Conservation (phyloP, 2,888 invertebrate genomes). For the Tromatobia lineatoria region DNA sequence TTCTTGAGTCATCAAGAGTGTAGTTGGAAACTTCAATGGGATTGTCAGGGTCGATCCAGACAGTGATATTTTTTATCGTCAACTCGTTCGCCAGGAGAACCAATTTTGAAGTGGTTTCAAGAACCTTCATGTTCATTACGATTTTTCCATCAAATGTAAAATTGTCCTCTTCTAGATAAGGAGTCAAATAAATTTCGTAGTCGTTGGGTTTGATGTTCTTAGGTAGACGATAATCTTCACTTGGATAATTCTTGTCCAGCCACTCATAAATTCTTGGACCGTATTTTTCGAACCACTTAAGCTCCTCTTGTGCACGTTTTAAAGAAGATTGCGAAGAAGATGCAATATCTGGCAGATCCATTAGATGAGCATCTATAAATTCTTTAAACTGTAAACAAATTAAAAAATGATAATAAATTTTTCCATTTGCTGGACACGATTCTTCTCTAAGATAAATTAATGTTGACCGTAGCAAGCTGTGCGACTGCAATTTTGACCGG, state of each 20-base stretch:
- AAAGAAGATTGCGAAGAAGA: slow-evolving; percentile 52
- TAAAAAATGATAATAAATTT: not conserved
- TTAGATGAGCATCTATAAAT: slow-evolving; percentile 54
- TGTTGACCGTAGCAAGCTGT: no score
- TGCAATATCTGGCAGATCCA: slow-evolving; percentile 22
- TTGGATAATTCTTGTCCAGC: slow-evolving; percentile 73
- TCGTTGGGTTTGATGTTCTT: slow-evolving; percentile 81
- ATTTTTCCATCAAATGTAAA: slow-evolving; percentile 86
- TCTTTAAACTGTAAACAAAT: slow-evolving; percentile 60
- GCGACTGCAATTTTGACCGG: no score
- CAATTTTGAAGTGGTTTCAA: slow-evolving; percentile 80
- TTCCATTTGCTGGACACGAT: not conserved
- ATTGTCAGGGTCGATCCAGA: slow-evolving; percentile 50
- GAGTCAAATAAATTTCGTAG: slow-evolving; percentile 84
- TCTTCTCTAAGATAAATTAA: slow-evolving; percentile 48
- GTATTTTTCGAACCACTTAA: slow-evolving; percentile 74
- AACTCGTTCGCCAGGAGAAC: slow-evolving; percentile 86
- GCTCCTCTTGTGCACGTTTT: slow-evolving; percentile 70
- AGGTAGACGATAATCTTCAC: slow-evolving; percentile 86
- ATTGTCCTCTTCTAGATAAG: slow-evolving; percentile 85
- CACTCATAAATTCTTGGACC: slow-evolving; percentile 74
- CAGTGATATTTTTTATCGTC: slow-evolving; percentile 74
- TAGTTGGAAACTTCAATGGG: slow-evolving; percentile 24
- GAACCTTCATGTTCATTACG: slow-evolving; percentile 84
- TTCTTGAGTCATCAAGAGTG: slow-evolving; percentile 77